phyloP scores from a whole-genome alignment of 2,113 vertebrate species.

The Chunga burmeisteri region DNA sequence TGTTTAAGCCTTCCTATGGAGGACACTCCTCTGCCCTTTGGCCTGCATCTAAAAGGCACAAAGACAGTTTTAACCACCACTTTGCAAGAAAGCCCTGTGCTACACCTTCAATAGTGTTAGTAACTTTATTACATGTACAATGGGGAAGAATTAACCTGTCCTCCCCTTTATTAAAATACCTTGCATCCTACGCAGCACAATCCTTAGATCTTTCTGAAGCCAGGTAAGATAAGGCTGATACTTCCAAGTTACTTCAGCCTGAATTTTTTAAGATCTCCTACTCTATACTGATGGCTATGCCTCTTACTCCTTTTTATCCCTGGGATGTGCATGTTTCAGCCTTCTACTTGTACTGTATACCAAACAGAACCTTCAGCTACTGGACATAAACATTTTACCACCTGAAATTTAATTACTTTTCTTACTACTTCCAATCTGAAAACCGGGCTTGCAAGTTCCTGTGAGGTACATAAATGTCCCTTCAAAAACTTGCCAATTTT shows the following conservation, averaged over 20 bases:
- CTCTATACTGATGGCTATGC: not conserved
- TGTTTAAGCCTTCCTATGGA: not conserved
- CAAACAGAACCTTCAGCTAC: not conserved
- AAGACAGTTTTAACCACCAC: not conserved
- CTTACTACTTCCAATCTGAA: not conserved
- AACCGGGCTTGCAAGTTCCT: not conserved
- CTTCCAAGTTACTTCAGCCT: not conserved
- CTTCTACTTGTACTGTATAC: not conserved
- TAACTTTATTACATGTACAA: not conserved
- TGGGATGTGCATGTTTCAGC: not conserved
- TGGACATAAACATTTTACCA: not conserved
- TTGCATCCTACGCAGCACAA: not conserved
- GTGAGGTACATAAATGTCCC: not conserved
- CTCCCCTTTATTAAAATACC: not conserved
- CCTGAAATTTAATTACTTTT: not conserved
- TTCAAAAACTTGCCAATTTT: not conserved
- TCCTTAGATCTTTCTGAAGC: not conserved
- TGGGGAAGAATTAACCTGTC: not conserved
- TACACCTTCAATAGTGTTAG: not conserved
- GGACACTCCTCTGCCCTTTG: not conserved
- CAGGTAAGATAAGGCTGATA: not conserved
- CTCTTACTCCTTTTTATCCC: not conserved
- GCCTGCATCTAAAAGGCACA: not conserved
- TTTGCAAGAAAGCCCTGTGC: not conserved
- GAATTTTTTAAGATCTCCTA: not conserved